Evolutionary conservation across 2,797 vertebrate species (phyloP), one percentile per base, ranked within the genome.

Genomic region (Rhabdomys pumilio): DNA sequence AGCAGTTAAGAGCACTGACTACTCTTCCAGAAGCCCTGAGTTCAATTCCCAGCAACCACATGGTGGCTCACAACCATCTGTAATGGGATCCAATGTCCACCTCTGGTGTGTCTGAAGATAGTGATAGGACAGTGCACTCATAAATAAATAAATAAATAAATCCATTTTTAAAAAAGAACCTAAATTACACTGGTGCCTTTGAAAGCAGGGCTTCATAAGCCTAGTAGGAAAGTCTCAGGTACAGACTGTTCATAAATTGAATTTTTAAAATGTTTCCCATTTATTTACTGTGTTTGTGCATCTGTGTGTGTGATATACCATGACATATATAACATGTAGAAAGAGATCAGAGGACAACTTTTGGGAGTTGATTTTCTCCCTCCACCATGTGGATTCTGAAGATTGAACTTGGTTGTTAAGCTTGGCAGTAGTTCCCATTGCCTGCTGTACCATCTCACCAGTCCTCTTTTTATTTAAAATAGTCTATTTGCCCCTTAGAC

Each of bases 201-300:
- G 26, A 90, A 89, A 69, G 31, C 38, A 86, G n/a, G n/a, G 53
- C 55, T 96, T 83, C 76, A 90, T 73, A 95, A 94, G 93, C 76
- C 44, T 61, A 55, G 59, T 91, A 55, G 50, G 50, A 90, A 53
- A 93, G 38, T 96, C 81, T 92, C 11, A 65, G 61, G 67, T 88
- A 80, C 67, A 76, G 47, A 90, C 75, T 93, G 55, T 94, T 85
- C 44, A 94, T 59, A 20, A 31, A 41, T 53, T 41, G 50, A 19
- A 47, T 59, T 55, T 24, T 41, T 20, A 89, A 87, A 38, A 53
- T 67, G 15, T 26, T 72, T 73, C 20, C 24, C 50, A 55, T 87
- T 73, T 88, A 75, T 88, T 88, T 73, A 31, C 3, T 44, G 19
- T 81, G 8, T 55, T 26, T 29, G 9, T 65, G 26, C 10, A 1